A percentile compares a stretch with the other conserved stretches of the same genome.
These are phyloP conservation scores for Corythaeola cristata DNA, from an alignment of 2,113 vertebrate species.

Conservation along the genomic window DNA sequence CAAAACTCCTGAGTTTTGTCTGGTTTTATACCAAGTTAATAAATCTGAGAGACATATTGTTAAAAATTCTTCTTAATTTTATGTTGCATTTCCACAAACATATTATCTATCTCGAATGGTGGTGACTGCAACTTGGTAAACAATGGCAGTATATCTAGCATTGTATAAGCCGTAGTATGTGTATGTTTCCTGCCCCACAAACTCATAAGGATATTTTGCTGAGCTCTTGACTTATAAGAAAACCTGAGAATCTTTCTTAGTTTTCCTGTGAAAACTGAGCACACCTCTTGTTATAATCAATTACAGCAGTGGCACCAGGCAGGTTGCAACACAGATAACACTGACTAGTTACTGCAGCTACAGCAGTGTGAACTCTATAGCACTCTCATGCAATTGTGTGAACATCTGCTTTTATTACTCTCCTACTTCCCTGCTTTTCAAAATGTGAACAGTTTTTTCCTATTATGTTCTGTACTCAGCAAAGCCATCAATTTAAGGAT, in stretches of 20 bases:
- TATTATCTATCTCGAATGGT: not conserved
- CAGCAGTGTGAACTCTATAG: not conserved
- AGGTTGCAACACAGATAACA: not conserved
- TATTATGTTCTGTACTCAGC: constrained; percentile 53
- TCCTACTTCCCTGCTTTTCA: constrained; percentile 48
- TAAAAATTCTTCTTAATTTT: not conserved
- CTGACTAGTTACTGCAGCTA: not conserved
- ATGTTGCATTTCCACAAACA: not conserved
- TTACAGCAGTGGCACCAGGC: not conserved
- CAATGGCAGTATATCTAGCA: not conserved
- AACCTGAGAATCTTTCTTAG: not conserved
- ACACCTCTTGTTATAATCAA: not conserved
- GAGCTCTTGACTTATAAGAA: not conserved
- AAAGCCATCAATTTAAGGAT: constrained; percentile 53
- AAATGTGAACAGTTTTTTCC: constrained; percentile 45
- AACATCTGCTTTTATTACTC: constrained; percentile 71
- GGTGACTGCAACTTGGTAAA: not conserved
- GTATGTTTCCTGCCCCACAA: not conserved
- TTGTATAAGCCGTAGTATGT: not conserved
- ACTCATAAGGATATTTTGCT: not conserved
- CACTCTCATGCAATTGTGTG: constrained; percentile 14
- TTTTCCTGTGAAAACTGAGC: not conserved
- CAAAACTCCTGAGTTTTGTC: not conserved
- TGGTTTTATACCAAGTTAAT: not conserved
- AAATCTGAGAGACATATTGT: not conserved